phyloP scores from a whole-genome alignment of 2,888 invertebrate species.

The Cremastobaeus sp. region DNA sequence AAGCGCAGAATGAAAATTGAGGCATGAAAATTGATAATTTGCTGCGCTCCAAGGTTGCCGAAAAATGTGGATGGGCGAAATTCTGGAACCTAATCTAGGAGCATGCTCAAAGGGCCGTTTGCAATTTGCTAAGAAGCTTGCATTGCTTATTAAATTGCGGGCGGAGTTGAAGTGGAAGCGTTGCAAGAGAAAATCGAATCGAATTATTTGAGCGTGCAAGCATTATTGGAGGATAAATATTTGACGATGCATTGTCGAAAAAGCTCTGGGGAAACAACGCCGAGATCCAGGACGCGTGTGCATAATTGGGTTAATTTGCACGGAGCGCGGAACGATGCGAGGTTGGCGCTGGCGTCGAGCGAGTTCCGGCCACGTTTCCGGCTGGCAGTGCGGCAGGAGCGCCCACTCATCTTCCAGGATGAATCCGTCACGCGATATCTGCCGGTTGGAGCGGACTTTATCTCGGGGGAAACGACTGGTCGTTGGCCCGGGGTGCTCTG shows the following conservation, averaged over 20 bases:
- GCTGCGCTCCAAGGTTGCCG: too few species aligned
- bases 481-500: conserved; percentile 56
- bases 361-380: conserved; percentile 54
- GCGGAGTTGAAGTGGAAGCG: too few species aligned
- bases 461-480: conserved; percentile 55
- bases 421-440: conserved; percentile 56
- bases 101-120: too few species aligned
- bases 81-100: too few species aligned
- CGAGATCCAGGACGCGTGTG: conserved; percentile 3
- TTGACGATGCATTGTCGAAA: conserved; percentile 2
- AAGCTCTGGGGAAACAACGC: conserved; percentile 18
- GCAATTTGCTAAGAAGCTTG: too few species aligned
- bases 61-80: too few species aligned
- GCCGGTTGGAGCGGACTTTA: conserved; percentile 46
- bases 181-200: too few species aligned
- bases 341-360: conserved; percentile 26
- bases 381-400: conserved; percentile 24
- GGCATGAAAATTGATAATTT: too few species aligned
- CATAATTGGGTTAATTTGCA: conserved; percentile 30
- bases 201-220: too few species aligned
- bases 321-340: conserved; percentile 20
- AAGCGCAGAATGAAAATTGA: too few species aligned
- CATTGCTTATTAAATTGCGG: too few species aligned
- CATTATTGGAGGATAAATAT: conserved; percentile 20
- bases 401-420: conserved; percentile 59